phyloP scores from a whole-genome alignment of 92 coral and sea anemone species.

The Muricea muricata region DNA sequence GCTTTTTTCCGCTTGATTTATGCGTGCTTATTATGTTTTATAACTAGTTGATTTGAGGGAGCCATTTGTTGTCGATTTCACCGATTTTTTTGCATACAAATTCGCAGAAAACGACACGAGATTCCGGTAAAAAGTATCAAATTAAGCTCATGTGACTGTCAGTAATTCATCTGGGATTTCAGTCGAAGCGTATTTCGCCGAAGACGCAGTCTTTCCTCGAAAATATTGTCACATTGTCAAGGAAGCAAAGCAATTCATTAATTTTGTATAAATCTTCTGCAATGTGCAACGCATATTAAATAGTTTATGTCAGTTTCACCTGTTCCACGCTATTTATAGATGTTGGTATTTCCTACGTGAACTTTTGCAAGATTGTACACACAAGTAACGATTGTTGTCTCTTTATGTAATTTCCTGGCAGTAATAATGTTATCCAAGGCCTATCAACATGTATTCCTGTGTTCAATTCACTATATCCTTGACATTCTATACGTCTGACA shows the following conservation, averaged over 20 bases:
- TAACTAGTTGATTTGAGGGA: background rate
- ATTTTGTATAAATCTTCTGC: background rate
- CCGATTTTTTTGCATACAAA: background rate
- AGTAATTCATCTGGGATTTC: background rate
- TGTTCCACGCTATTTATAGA: constrained; percentile 6
- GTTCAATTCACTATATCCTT: too few relatives aligned
- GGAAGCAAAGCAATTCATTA: constrained; percentile 3
- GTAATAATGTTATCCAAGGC: too few relatives aligned
- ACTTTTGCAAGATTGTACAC: too few relatives aligned
- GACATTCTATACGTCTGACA: too few relatives aligned
- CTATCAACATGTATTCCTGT: too few relatives aligned
- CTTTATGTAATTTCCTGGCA: constrained; percentile 21
- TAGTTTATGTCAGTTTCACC: constrained; percentile 3
- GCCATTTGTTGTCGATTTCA: constrained; percentile 10
- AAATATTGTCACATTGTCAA: background rate
- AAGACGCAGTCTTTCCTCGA: background rate
- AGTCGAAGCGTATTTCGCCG: background rate
- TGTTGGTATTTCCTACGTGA: too few relatives aligned
- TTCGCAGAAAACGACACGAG: background rate
- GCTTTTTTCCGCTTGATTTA: background rate
- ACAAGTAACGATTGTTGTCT: too few relatives aligned
- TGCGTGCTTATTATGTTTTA: background rate
- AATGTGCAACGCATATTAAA: background rate
- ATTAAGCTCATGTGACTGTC: constrained; percentile 1
- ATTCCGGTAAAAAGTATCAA: background rate